These are phyloP conservation scores for Marisa cornuarietis DNA, from an alignment of 1,140 invertebrate species.

Conservation along the genomic window DNA sequence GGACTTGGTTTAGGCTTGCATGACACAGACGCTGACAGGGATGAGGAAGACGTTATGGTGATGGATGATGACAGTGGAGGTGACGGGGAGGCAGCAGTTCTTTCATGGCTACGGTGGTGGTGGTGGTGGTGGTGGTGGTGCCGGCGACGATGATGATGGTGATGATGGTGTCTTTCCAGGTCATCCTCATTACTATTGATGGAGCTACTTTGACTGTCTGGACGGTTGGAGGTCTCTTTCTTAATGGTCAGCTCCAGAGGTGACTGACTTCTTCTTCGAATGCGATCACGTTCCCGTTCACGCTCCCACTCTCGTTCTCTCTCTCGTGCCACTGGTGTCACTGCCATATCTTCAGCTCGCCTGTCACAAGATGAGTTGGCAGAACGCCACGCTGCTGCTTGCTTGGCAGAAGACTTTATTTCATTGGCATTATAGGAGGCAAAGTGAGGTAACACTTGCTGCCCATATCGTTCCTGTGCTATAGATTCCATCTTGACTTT, in stretches of 20 bases:
- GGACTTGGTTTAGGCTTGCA: conserved; percentile 48
- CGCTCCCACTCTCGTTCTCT: not conserved
- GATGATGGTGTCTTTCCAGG: conserved; percentile 5
- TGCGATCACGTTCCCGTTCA: not conserved
- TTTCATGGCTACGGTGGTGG: conserved; percentile 20
- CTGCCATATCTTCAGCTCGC: not conserved
- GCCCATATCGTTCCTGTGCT: conserved; percentile 52
- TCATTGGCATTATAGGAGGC: conserved; percentile 51
- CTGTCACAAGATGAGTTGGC: conserved; percentile 2
- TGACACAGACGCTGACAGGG: conserved; percentile 12
- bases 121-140: conserved; percentile 10
- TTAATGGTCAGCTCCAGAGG: conserved; percentile 19
- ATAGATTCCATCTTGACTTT: conserved; percentile 70
- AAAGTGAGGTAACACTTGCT: conserved; percentile 54
- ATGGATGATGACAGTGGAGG: not conserved
- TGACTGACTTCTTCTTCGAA: conserved; percentile 1
- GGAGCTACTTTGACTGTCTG: conserved; percentile 26
- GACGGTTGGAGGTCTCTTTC: conserved; percentile 3
- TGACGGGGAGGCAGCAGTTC: conserved; percentile 21
- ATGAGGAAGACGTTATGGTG: conserved; percentile 13
- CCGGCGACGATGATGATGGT: conserved; percentile 9
- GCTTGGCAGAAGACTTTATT: conserved; percentile 48
- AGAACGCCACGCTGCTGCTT: conserved; percentile 25
- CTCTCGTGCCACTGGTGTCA: not conserved
- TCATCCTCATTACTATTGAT: conserved; percentile 16